Conservation (phyloP, 2,888 invertebrate species). For the Drosophila glabriapex region DNA sequence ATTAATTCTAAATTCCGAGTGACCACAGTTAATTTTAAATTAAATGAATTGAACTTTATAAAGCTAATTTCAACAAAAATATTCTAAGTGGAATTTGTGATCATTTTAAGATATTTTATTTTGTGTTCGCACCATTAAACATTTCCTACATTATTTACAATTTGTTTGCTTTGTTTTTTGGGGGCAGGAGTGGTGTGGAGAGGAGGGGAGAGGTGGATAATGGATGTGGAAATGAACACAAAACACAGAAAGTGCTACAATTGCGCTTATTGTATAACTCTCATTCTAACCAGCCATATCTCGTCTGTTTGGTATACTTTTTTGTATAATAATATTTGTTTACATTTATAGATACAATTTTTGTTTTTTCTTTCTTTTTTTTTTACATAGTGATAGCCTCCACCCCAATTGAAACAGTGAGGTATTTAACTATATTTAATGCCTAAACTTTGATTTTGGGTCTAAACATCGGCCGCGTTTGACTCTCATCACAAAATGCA, state of each 20-base stretch:
- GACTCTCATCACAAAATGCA: constrained; percentile 55
- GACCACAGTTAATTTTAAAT: neutral
- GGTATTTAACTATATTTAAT: constrained; percentile 63
- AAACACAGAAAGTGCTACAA: constrained; percentile 12
- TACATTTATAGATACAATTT: constrained; percentile 67
- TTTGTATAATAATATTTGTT: constrained; percentile 21
- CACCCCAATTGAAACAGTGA: constrained; percentile 69
- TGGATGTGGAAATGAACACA: constrained; percentile 9
- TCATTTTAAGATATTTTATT: constrained; percentile 28
- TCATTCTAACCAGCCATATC: constrained; percentile 10
- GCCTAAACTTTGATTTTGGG: constrained; percentile 70
- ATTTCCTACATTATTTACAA: constrained; percentile 57
- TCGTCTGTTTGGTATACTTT: constrained; percentile 1
- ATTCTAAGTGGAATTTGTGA: neutral
- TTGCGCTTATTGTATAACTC: constrained; percentile 22
- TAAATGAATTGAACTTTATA: neutral
- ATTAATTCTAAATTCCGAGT: neutral
- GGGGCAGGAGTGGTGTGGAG: neutral
- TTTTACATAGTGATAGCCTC: constrained; percentile 65
- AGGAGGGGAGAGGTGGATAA: neutral
- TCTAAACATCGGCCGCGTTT: constrained; percentile 53
- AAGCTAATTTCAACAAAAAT: too few relatives aligned
- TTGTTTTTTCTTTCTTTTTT: neutral
- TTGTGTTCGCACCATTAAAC: constrained; percentile 39
- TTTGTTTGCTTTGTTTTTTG: constrained; percentile 16